A percentile compares a stretch with the other conserved stretches of the same genome.
phyloP scores from a whole-genome alignment of 2,888 invertebrate species.

The Agonopterix alstromeriana region DNA sequence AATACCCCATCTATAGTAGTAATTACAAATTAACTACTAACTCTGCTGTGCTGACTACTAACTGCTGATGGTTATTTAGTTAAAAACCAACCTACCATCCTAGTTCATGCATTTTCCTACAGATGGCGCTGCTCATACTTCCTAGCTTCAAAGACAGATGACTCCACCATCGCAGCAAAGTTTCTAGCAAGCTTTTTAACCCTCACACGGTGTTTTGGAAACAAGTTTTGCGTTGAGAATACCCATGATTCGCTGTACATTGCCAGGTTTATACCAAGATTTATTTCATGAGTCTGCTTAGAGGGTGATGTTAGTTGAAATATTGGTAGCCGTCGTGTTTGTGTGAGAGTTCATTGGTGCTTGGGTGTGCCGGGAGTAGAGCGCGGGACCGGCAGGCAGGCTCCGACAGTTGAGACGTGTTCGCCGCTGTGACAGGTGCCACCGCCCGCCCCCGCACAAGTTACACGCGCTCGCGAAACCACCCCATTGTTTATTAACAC shows the following conservation, averaged over 20 bases:
- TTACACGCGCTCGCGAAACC: constrained; percentile 61
- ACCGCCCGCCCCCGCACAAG: constrained; percentile 35
- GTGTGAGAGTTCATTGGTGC: constrained; percentile 9
- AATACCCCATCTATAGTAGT: no score
- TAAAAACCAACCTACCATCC: no score
- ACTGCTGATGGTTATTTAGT: no score
- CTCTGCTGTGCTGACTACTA: no score
- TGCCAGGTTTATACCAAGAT: constrained; percentile 16
- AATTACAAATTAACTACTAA: no score
- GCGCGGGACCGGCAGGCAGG: constrained; percentile 44
- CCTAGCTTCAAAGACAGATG: constrained; percentile 13
- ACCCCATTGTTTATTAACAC: constrained; percentile 61
- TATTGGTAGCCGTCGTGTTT: not conserved
- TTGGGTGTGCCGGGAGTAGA: constrained; percentile 43
- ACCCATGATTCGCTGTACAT: constrained; percentile 18
- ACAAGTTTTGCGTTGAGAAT: constrained; percentile 2
- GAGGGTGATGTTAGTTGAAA: not conserved
- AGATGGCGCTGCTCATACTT: constrained; percentile 34
- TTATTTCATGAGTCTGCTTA: no score
- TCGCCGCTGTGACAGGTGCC: constrained; percentile 65
- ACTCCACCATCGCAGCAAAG: constrained; percentile 13
- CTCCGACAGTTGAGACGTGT: constrained; percentile 64
- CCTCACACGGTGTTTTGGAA: constrained; percentile 10
- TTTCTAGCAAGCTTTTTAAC: constrained; percentile 27
- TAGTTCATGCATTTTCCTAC: not conserved